phyloP scores from a whole-genome alignment of 2,888 invertebrate genomes.

The Dynastes tityus region DNA sequence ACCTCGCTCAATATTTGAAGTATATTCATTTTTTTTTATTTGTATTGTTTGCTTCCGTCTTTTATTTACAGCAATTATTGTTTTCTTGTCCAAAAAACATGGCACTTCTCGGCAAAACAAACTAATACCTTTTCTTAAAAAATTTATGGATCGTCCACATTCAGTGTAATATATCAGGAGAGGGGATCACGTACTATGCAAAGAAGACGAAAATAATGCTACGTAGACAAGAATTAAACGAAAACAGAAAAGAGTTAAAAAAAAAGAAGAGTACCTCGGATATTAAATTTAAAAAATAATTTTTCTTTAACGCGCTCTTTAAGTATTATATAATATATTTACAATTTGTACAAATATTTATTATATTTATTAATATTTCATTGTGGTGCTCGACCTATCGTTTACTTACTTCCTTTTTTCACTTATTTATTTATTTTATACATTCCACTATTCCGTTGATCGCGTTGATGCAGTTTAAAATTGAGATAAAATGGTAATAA shows the following conservation, averaged over 20 bases:
- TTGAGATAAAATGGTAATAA: neutral
- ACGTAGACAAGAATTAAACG: neutral
- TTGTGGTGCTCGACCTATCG: too few species aligned
- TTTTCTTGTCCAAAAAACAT: conserved; percentile 42
- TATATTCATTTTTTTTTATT: conserved; percentile 10
- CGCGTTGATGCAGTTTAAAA: neutral
- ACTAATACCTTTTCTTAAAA: conserved; percentile 16
- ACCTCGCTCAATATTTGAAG: neutral
- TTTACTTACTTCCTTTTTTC: conserved; percentile 6
- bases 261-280: neutral
- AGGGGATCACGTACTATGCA: too few species aligned
- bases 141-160: conserved; percentile 46
- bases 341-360: conserved; percentile 57
- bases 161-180: conserved; percentile 26
- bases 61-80: conserved; percentile 42
- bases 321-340: conserved; percentile 32
- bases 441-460: conserved; percentile 17
- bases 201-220: too few species aligned
- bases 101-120: conserved; percentile 52
- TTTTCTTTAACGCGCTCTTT: neutral
- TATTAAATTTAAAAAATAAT: conserved; percentile 15
- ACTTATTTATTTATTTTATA: conserved; percentile 16
- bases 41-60: neutral
- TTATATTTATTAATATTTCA: conserved; percentile 54
- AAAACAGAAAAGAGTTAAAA: conserved; percentile 19